Evolutionary conservation across 2,113 vertebrate species (phyloP).

Genomic region (Monarcha castaneiventris): DNA sequence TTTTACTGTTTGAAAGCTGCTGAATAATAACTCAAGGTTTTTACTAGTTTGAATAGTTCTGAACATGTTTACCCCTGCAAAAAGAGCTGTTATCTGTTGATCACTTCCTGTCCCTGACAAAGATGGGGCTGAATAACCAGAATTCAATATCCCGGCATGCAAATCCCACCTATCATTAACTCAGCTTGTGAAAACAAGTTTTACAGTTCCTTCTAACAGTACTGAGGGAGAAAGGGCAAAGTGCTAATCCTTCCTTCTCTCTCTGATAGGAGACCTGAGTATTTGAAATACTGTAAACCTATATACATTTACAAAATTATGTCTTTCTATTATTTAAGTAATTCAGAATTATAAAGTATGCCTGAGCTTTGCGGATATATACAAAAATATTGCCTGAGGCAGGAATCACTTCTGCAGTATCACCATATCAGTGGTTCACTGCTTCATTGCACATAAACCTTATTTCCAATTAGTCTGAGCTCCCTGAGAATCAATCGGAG

Average conservation of each 20-base stretch:
- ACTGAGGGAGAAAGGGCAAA: background rate
- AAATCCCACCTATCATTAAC: background rate
- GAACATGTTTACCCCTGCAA: background rate
- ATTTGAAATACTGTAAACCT: conserved; percentile 4
- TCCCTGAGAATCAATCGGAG: conserved; percentile 28
- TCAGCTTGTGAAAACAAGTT: background rate
- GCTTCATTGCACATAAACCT: conserved; percentile 37
- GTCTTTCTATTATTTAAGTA: conserved; percentile 63
- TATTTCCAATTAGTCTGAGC: conserved; percentile 64
- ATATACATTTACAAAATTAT: conserved; percentile 41
- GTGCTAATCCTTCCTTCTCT: background rate
- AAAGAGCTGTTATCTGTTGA: background rate
- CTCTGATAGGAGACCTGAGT: background rate
- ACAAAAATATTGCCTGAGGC: conserved; percentile 8
- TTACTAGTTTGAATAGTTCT: background rate
- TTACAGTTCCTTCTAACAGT: background rate
- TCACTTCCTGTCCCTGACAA: background rate
- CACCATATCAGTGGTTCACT: conserved; percentile 17
- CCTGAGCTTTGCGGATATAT: conserved; percentile 45
- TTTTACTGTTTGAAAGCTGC: background rate
- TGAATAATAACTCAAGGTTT: background rate
- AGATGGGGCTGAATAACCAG: background rate
- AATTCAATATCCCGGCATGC: background rate
- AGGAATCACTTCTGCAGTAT: conserved; percentile 12
- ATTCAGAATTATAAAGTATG: conserved; percentile 56